phyloP scores from a whole-genome alignment of 2,888 invertebrate genomes.

The Pyrgus malvae region DNA sequence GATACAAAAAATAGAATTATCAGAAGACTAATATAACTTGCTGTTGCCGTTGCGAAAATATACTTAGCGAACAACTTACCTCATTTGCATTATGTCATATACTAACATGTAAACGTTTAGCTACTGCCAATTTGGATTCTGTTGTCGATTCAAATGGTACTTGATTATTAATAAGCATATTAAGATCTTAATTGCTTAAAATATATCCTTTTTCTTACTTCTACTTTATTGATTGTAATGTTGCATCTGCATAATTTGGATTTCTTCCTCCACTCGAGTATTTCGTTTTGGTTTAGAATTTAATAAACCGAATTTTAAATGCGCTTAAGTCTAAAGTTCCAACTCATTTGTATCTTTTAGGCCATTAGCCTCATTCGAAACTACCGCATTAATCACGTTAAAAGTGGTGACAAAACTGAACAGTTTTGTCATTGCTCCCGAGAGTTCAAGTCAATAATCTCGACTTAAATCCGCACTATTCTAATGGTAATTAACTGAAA shows the following conservation, averaged over 20 bases:
- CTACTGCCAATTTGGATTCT: constrained; percentile 52
- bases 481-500: constrained; percentile 69
- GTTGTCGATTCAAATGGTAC: constrained; percentile 3
- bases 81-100: constrained; percentile 75
- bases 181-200: background rate
- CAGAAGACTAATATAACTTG: constrained; percentile 61
- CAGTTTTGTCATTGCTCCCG: constrained; percentile 17
- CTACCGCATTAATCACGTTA: constrained; percentile 12
- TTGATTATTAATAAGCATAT: constrained; percentile 2
- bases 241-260: constrained; percentile 2
- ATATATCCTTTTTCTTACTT: background rate
- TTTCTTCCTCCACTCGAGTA: no score
- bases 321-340: background rate
- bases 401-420: constrained; percentile 19
- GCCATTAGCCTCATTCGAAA: constrained; percentile 8
- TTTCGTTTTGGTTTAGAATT: background rate
- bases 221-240: background rate
- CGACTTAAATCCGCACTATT: constrained; percentile 42
- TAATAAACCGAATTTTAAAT: no score
- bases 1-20: constrained; percentile 64
- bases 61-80: constrained; percentile 49
- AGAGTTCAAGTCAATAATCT: constrained; percentile 13
- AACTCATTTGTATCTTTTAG: background rate
- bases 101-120: constrained; percentile 62
- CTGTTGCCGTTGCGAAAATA: constrained; percentile 59